Base-by-base conservation (phyloP, 1,140 invertebrate species). In the Drosophila jambulina region DNA sequence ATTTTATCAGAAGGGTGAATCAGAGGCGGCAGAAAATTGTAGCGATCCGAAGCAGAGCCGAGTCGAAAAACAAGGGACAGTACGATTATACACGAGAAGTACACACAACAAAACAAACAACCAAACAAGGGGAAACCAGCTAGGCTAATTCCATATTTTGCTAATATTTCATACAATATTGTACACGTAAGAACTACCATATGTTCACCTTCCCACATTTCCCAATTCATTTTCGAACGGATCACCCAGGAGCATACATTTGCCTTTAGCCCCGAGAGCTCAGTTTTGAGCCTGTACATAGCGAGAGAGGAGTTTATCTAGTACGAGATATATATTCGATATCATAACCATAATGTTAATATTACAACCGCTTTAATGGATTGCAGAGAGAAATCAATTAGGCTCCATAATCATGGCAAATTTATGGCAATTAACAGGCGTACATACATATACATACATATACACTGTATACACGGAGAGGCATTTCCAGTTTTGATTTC, bases 331-430 rank as follows among this genome's bases (percentile, higher is more conserved):
- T 61, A 76, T 80, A 76, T 75, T 72, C 54, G 69, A 56, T 67
- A 74, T 83, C 64, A 75, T 67, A 65, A 85, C 61, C 67, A 63
- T 78, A 51, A 79, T 69, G 72, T 77, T 63, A 77, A 78, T 74
- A 80, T 70, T 85, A 69, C 60, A 70, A 70, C 61, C 75, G 85
- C 85, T 88, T 88, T 84, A 90, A 90, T 90, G 72, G 78, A 74
- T 79, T 82, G 70, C 81, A 42, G 80, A 62, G 51, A 21, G 29
- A 69, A 63, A 68, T 67, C 23, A 76, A 72, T 57, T 54, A 74
- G 62, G 60, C 45, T 71, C 46, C 36, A 67, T 72, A 64, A 42
- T 36, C 48, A 65, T 54, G 65, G 62, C 51, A 67, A 57, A 58
- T 84, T 34, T 49, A 51, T 67, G 67, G 61, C 49, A 62, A 51